phyloP scores from a whole-genome alignment of 2,888 invertebrate genomes.

The Laothoe populi region DNA sequence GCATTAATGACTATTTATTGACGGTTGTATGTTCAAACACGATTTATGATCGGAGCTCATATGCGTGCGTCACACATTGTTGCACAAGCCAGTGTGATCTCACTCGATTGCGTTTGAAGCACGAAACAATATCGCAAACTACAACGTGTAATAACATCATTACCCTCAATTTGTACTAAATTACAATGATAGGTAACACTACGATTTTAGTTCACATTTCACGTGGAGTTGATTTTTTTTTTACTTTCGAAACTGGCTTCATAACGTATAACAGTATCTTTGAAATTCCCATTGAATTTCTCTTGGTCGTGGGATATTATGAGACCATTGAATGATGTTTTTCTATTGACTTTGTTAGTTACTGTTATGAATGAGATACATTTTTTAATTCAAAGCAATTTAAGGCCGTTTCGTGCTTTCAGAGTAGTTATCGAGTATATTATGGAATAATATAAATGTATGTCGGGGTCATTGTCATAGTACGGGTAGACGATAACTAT shows the following conservation, averaged over 20 bases:
- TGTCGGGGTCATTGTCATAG: too few species aligned
- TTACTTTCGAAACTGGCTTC: constrained; percentile 4
- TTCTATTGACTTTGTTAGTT: not conserved
- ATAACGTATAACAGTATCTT: not conserved
- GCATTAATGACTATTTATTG: constrained; percentile 74
- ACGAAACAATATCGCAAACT: constrained; percentile 4
- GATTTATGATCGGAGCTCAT: constrained; percentile 46
- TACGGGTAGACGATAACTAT: too few species aligned
- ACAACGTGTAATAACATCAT: not conserved
- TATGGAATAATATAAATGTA: too few species aligned
- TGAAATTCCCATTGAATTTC: constrained; percentile 12
- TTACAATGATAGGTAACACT: not conserved
- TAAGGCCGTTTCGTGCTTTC: not conserved
- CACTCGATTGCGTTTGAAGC: constrained; percentile 17
- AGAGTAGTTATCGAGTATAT: too few species aligned
- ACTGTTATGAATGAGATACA: not conserved
- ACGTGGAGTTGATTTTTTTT: not conserved
- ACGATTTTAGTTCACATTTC: not conserved
- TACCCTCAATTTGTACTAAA: not conserved
- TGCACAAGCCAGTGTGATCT: constrained; percentile 56
- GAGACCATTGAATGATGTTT: not conserved
- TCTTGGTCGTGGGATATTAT: not conserved
- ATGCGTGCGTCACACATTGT: constrained; percentile 56
- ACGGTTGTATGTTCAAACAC: constrained; percentile 44
- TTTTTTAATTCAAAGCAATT: not conserved